Evolutionary conservation across 2,113 vertebrate genomes (phyloP).

Genomic region (Rhinolophus ferrumequinum): DNA sequence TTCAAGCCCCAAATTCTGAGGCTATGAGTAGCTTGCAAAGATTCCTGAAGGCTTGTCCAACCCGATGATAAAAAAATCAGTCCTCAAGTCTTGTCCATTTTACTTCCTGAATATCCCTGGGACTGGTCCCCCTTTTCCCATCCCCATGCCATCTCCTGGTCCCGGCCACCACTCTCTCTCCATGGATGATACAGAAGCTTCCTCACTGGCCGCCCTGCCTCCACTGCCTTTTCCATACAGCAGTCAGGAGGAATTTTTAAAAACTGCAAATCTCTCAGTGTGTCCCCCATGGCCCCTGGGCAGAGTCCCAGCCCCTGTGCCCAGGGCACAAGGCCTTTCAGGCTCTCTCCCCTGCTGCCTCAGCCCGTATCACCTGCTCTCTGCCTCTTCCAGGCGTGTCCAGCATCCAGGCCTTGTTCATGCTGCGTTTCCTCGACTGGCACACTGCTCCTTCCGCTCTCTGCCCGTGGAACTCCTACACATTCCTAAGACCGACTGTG

Average conservation of each 20-base stretch:
- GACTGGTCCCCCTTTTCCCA: not conserved
- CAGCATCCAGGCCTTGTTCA: not conserved
- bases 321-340: not conserved
- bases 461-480: too few species aligned
- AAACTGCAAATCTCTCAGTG: not conserved
- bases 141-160: not conserved
- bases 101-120: not conserved
- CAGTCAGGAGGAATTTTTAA: not conserved
- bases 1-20: not conserved
- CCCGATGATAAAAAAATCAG: not conserved
- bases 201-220: not conserved
- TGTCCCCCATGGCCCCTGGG: too few species aligned
- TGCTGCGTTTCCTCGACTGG: not conserved
- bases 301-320: not conserved
- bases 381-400: not conserved
- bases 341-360: not conserved
- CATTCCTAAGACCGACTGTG: fast-evolving
- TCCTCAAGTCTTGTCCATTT: not conserved
- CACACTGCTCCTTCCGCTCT: too few species aligned
- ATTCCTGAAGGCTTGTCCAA: not conserved
- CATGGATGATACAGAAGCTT: not conserved
- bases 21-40: not conserved
- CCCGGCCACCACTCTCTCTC: not conserved
- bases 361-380: not conserved
- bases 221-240: not conserved